Percentiles rank a stretch among this genome's conserved stretches.
These are phyloP conservation scores for Sprattus sprattus DNA, from an alignment of 2,113 vertebrate species.

Conservation along the genomic window DNA sequence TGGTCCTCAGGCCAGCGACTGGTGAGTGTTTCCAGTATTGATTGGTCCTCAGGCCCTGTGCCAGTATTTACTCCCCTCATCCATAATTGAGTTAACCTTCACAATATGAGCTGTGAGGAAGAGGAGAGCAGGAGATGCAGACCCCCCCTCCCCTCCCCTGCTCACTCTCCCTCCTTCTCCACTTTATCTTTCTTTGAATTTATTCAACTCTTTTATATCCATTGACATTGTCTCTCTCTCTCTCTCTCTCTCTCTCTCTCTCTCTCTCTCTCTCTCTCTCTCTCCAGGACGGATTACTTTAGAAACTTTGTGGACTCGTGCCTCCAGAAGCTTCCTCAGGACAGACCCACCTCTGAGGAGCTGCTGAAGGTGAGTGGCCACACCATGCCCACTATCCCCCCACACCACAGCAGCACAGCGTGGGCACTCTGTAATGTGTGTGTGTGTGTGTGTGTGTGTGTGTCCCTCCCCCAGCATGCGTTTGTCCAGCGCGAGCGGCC, in stretches of 20 bases:
- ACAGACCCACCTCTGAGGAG: conserved; percentile 96
- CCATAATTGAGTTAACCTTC: conserved; percentile 36
- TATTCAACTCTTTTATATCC: not conserved
- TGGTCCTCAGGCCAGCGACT: not conserved
- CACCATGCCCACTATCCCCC: not conserved
- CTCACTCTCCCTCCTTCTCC: not conserved
- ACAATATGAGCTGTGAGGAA: not conserved
- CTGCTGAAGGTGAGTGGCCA: conserved; percentile 85
- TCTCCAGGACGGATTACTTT: conserved; percentile 94
- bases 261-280: conserved; percentile 35
- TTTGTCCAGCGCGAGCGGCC: conserved; percentile 93
- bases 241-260: not conserved
- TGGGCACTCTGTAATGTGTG: too few relatives aligned
- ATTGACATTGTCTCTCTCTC: not conserved
- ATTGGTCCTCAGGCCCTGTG: not conserved
- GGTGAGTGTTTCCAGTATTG: too few relatives aligned
- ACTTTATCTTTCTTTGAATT: not conserved
- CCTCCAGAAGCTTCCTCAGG: conserved; percentile 98
- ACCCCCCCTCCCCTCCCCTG: not conserved
- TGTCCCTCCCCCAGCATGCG: conserved; percentile 78
- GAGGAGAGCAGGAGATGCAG: not conserved
- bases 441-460: too few relatives aligned
- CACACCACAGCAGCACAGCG: too few relatives aligned
- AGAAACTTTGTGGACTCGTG: conserved; percentile 99
- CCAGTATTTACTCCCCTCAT: not conserved